Percentiles rank a stretch among this genome's conserved stretches.
Conservation (phyloP, 2,888 invertebrate genomes). For the Brachyptera risi region DNA sequence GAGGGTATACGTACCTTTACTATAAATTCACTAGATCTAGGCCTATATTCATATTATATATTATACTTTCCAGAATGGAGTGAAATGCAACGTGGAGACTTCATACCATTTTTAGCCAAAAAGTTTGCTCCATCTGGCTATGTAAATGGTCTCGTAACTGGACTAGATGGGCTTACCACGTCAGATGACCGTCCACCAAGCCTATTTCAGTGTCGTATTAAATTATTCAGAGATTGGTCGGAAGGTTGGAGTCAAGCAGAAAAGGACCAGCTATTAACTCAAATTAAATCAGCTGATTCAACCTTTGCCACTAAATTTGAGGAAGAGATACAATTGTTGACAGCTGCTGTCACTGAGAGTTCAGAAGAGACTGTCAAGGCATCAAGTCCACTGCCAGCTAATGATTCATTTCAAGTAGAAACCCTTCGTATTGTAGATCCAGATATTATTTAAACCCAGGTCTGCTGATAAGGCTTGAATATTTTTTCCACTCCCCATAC, state of each 20-base stretch:
- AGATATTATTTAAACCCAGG: too few relatives aligned
- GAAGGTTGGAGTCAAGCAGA: conserved; percentile 72
- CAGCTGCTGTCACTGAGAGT: neutral
- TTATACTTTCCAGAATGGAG: too few relatives aligned
- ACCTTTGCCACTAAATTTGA: conserved; percentile 64
- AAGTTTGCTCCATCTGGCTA: conserved; percentile 57
- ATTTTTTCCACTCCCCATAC: too few relatives aligned
- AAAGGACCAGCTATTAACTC: conserved; percentile 62
- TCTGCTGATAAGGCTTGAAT: too few relatives aligned
- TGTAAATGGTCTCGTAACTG: conserved; percentile 69
- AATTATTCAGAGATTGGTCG: conserved; percentile 81
- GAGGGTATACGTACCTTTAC: too few relatives aligned
- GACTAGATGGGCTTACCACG: conserved; percentile 61
- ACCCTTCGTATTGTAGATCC: too few relatives aligned
- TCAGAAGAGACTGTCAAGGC: too few relatives aligned
- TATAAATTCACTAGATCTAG: too few relatives aligned
- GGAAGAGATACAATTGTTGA: conserved; percentile 34
- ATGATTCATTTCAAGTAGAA: too few relatives aligned
- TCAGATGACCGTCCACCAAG: conserved; percentile 66
- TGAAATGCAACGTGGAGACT: conserved; percentile 80
- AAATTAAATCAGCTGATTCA: conserved; percentile 66
- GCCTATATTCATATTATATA: too few relatives aligned
- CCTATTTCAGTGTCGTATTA: conserved; percentile 78
- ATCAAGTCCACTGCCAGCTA: too few relatives aligned
- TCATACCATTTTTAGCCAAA: conserved; percentile 69